Evolutionary conservation across 2,113 vertebrate species (phyloP), one percentile per base, ranked within the genome.

Genomic region (Typhlomys cinereus): DNA sequence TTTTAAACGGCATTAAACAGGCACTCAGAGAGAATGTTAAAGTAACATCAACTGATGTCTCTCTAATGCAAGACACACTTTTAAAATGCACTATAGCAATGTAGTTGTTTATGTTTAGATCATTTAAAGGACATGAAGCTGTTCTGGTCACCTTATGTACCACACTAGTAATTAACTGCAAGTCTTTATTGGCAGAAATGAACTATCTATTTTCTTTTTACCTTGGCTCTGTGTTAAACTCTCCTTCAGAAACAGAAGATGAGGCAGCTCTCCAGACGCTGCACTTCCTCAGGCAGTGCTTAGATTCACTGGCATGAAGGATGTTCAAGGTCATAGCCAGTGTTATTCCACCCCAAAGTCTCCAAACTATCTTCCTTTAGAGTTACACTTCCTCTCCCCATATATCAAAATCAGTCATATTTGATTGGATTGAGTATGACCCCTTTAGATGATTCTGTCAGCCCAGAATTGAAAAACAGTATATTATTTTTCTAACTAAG

Each of bases 1-100:
- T 88, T 73, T 82, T 34, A 61, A 71, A 27, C 25, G 4, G 20
- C 34, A 39, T 80, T 25, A 46, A 62, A 7, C 3, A 84, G 9
- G 25, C 41, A 41, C 50, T 89, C 48, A 46, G 31, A 78, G 21
- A 79, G 36, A 61, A 88, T 50, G 21, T 54, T 59, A 86, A 92
- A 73, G 46, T 20, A 62, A 6, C 66, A 39, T 46, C 13, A 52
- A 39, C 31, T 81, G 57, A 78, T 85, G 31, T 84, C 52, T 79
- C 71, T 79, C 20, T 81, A n/a, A 12, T 66, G 7, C 21, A 62
- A 66, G 85, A 69, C 27, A 88, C 7, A 74, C 12, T 61, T 62
- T 57, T 54, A 34, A 80, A 90, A 82, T 14, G 10, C 25, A 82
- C 81, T 90, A 71, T 2, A 93, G 76, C 81, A 88, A 81, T 84